These are phyloP conservation scores for Luidia sarsii DNA, from an alignment of 53 echinoderm and acorn worm species.

Conservation along the genomic window DNA sequence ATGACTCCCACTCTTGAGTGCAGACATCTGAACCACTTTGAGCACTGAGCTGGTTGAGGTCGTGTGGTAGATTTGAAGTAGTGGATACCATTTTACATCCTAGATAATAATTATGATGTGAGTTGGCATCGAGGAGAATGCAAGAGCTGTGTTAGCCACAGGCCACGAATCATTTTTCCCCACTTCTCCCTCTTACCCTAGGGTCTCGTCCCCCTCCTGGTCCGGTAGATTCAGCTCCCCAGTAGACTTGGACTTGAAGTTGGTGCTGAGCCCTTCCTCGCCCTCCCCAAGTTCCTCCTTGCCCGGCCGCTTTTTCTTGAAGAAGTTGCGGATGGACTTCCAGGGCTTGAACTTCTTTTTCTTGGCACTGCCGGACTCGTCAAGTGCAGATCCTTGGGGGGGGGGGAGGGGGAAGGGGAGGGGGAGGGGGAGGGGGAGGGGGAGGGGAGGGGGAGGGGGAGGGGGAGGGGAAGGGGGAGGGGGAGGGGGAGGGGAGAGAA, in stretches of 20 bases:
- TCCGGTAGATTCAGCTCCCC: slow-evolving; percentile 67
- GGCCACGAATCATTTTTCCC: too few species aligned
- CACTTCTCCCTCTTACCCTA: not conserved
- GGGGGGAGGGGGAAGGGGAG: not conserved
- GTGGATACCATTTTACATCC: too few species aligned
- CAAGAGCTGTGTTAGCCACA: too few species aligned
- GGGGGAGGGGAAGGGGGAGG: too few species aligned
- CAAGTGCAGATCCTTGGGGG: slow-evolving; percentile 2
- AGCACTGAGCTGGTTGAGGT: too few species aligned
- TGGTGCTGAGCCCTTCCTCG: slow-evolving; percentile 1
- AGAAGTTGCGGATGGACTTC: slow-evolving; percentile 86
- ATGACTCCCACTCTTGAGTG: too few species aligned
- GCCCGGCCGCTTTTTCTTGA: slow-evolving; percentile 65
- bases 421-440: not conserved
- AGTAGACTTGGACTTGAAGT: slow-evolving; percentile 74
- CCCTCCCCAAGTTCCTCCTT: slow-evolving; percentile 50
- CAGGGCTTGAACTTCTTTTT: slow-evolving; percentile 84
- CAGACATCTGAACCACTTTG: too few species aligned
- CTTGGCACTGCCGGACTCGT: slow-evolving; percentile 54
- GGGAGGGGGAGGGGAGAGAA: too few species aligned
- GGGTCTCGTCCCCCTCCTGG: slow-evolving; percentile 20
- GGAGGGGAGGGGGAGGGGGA: too few species aligned
- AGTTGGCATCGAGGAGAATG: too few species aligned
- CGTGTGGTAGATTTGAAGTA: too few species aligned
- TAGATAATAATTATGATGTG: too few species aligned